phyloP scores from a whole-genome alignment of 2,113 vertebrate species.

The Bettongia penicillata region DNA sequence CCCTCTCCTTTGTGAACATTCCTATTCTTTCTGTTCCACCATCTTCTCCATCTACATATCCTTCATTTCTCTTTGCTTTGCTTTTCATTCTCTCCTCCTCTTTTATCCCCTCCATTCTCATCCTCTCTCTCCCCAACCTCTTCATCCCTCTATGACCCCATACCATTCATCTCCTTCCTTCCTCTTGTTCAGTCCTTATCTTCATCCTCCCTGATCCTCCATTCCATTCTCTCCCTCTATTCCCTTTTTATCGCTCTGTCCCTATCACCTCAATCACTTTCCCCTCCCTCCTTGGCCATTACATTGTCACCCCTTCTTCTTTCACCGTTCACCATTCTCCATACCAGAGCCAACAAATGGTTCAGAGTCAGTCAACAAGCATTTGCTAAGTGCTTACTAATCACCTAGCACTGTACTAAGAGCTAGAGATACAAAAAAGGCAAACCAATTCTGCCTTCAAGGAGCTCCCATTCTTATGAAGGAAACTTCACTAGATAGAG shows the following conservation, averaged over 20 bases:
- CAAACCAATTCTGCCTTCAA: background rate
- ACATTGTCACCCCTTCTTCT: background rate
- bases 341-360: background rate
- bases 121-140: background rate
- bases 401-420: background rate
- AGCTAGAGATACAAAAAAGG: background rate
- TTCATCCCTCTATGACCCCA: background rate
- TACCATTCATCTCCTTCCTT: background rate
- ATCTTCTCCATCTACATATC: background rate
- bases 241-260: background rate
- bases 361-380: background rate
- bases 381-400: background rate
- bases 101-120: background rate
- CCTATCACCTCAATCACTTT: background rate
- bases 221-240: background rate
- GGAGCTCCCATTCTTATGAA: background rate
- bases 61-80: background rate
- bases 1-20: background rate
- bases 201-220: background rate
- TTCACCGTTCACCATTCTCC: background rate
- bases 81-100: background rate
- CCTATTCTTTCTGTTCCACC: background rate
- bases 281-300: background rate
- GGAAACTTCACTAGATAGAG: no score
- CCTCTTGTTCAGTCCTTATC: background rate